These are phyloP conservation scores for Melanotaenia parkinsoni DNA, from an alignment of 2,797 vertebrate species.

Conservation along the genomic window DNA sequence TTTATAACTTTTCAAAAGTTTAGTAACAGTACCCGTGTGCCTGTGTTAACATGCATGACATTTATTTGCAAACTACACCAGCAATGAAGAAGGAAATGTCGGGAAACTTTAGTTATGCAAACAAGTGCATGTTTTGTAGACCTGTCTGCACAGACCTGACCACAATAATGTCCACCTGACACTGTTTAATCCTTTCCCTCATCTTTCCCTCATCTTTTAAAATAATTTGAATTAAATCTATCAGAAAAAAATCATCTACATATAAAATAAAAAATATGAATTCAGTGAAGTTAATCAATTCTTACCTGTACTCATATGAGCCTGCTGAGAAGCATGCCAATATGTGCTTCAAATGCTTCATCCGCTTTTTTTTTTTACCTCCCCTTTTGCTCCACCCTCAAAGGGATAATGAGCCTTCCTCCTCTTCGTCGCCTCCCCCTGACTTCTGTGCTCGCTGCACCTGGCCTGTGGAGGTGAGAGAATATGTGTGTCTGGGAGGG, in stretches of 20 bases:
- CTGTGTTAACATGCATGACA: not conserved
- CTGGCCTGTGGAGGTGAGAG: constrained; percentile 67
- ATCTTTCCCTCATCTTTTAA: not conserved
- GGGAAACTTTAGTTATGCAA: not conserved
- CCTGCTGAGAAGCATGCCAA: constrained; percentile 64
- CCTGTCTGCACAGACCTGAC: not conserved
- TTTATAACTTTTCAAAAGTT: constrained; percentile 17
- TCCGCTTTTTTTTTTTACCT: constrained; percentile 49
- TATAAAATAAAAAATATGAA: not conserved
- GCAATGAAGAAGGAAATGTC: not conserved
- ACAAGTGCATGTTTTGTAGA: not conserved
- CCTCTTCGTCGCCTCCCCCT: constrained; percentile 1
- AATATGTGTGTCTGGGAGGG: constrained; percentile 55
- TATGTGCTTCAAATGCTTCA: constrained; percentile 65
- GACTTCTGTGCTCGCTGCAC: constrained; percentile 55
- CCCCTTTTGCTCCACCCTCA: constrained; percentile 68
- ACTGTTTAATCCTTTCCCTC: not conserved
- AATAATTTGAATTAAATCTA: not conserved
- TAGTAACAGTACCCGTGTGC: not conserved
- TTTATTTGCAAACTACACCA: not conserved
- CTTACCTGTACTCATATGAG: constrained; percentile 74
- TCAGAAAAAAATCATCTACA: not conserved
- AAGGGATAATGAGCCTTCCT: constrained; percentile 51
- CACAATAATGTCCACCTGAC: constrained; percentile 9
- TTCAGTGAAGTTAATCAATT: not conserved